Evolutionary conservation across 2,888 invertebrate species (phyloP), one percentile per base, ranked within the genome.

Genomic region (Dynastes maya): DNA sequence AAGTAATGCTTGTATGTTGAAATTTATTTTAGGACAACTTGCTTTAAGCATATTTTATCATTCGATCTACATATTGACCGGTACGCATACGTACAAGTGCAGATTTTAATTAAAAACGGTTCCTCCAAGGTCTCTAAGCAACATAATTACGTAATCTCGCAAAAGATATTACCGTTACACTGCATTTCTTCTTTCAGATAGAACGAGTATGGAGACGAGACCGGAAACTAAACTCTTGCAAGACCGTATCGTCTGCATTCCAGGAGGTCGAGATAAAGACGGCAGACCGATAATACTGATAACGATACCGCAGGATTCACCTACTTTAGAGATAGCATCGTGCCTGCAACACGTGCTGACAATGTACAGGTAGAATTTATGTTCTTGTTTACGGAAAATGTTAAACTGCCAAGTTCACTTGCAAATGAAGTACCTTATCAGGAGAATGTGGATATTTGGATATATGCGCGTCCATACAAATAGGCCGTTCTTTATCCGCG

Each of bases 191-290:
- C 32, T 78, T 78, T 55, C 74, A 78, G 78, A 74, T 78, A 75
- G 40, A 16, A 40, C 40, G 27, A 63, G 49, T 63, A 80, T 78
- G 78, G 80, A 78, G 58, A 61, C 76, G 37, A 80, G 67, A 68
- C 78, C 80, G 76, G 80, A 78, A 78, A 76, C 78, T 40, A 76
- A 80, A 63, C 64, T 74, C n/a, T 89, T 94, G 84, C 90, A 92
- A 88, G 91, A 91, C 82, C 91, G 91, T 84, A 88, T 91, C 82
- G 92, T 91, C 78, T 90, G 91, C 86, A 87, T 94, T 81, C 92
- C 94, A 78, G 94, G 94, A 82, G 92, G 93, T 82, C 90, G 91
- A 81, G 94, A 94, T 89, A 91, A 91, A 79, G 91, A 92, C 81
- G 92, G 92, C 76, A 91, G 91, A 80, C 92, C 94, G 75, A 88